A percentile compares a stretch with the other conserved stretches of the same genome.
phyloP scores from a whole-genome alignment of 2,113 vertebrate species.

The Onychostoma macrolepis region DNA sequence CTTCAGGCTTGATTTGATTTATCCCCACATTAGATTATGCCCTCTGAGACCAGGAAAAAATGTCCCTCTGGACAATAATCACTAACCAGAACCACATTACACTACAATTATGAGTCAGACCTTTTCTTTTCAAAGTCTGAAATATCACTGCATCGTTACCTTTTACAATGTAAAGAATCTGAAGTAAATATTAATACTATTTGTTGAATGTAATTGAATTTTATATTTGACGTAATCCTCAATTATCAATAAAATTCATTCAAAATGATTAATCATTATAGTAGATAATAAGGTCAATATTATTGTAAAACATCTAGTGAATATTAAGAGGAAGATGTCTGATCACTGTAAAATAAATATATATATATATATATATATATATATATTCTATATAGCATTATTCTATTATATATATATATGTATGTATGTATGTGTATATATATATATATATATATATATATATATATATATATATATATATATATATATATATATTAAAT shows the following conservation, averaged over 20 bases:
- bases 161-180: neutral
- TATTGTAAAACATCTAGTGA: neutral
- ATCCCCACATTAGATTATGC: slow-evolving; percentile 30
- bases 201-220: neutral
- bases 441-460: too few relatives aligned
- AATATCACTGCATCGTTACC: neutral
- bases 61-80: neutral
- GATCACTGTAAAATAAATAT: too few relatives aligned
- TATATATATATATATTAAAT: too few relatives aligned
- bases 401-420: too few relatives aligned
- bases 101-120: neutral
- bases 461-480: too few relatives aligned
- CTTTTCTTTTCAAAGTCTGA: neutral
- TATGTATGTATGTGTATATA: too few relatives aligned
- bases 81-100: neutral
- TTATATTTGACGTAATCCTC: neutral
- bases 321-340: too few relatives aligned
- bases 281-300: neutral
- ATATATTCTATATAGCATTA: too few relatives aligned
- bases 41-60: neutral
- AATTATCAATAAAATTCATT: neutral
- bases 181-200: neutral
- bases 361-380: too few relatives aligned
- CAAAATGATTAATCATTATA: neutral
- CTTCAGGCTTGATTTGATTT: slow-evolving; percentile 41